Base-by-base conservation (phyloP, 2,888 invertebrate species). In the Icerya purchasi region DNA sequence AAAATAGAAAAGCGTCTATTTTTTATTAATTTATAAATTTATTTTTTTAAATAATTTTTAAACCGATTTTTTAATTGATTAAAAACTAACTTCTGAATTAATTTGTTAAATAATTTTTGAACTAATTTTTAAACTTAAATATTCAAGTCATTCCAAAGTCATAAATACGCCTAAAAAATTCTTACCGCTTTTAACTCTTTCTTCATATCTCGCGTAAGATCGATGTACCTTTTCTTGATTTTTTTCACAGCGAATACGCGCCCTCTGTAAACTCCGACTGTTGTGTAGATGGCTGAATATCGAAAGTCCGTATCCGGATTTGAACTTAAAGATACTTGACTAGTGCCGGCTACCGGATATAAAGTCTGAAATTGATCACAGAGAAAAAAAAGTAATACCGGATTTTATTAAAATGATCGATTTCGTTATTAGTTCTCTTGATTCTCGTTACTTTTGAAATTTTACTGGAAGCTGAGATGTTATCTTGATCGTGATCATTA, bases 251-350 rank as follows among this genome's bases (percentile, higher is more conserved):
- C 86, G 62, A 91, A 84, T 60, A 91, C 78, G 58, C 88, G 78
- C 1, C 90, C 90, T 67, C 85, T 84, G 73, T 90, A 93, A 63
- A 89, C 78, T 8, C 90, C 92, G 52, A 93, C 85, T 68, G 87
- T 86, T 0, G 92, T 90, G 72, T 86, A 92, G 67, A 91, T 86
- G 65, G 86, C 86, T 0, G 88, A 87, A 71, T 88, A 89, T 23
- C 90, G 81, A 70, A 87, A 87, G 72, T 92, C 92, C 2, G 86
- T 80, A 70, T 91, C 90, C 0, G 86, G 86, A 72, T 90, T 90
- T n/a, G 91, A 92, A 68, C 86, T 88, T 62, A 92, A 76, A 1
- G 91, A 92, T 56, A 89, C 85, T 73, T 91, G 90, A 71, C 90
- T 91, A 62, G 87, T 86, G 54, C 88, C 77, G 58, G 85, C 69